Base-by-base conservation (phyloP, 2,797 vertebrate genomes). In the Erpetoichthys calabaricus region DNA sequence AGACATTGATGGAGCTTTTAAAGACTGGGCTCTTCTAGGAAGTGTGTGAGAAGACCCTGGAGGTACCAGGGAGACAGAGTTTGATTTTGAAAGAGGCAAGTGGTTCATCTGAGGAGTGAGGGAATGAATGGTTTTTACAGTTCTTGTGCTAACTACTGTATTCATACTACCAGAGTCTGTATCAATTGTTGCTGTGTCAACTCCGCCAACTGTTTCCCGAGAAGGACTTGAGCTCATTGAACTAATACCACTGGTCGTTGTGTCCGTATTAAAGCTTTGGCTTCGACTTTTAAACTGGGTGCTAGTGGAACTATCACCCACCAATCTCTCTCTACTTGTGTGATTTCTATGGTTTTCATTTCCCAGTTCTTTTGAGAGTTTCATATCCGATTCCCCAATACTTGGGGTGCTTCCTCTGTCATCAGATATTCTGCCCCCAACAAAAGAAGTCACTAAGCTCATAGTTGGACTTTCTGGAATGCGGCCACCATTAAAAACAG, bases 211-310 rank as follows among this genome's bases (percentile, higher is more conserved):
- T 1, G 91, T 94, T 77, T 99, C 96, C 60, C 94, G 80, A 42
- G 94, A 99, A 9, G 96, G 96, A 70, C 94, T 97, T 52, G 96
- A 99, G 73, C 96, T 99, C 94, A 99, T 99, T 50, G 96, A 99
- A 75, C 96, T 99, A 75, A 99, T 97, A 58, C 96, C 94, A 53
- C 96, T 99, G 56, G 96, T 99, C 42, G 96, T 98, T 10, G 96
- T 99, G 82, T 98, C 96, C 49, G 96, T 99, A 78, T 98, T 99
- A 70, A 99, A 98, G 80, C 96, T 99, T 73, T 98, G 89, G 71
- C 96, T 99, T 66, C 94, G 94, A 69, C 93, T 97, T 82, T 99
- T 99, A 71, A 99, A 97, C 67, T 93, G 91, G 46, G 89, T 87
- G 58, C 87, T 57, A 0, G 90, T 82, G 2, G 89, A 86, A 45